Conservation (phyloP, 2,888 invertebrate species). For the Nasonia oneida region DNA sequence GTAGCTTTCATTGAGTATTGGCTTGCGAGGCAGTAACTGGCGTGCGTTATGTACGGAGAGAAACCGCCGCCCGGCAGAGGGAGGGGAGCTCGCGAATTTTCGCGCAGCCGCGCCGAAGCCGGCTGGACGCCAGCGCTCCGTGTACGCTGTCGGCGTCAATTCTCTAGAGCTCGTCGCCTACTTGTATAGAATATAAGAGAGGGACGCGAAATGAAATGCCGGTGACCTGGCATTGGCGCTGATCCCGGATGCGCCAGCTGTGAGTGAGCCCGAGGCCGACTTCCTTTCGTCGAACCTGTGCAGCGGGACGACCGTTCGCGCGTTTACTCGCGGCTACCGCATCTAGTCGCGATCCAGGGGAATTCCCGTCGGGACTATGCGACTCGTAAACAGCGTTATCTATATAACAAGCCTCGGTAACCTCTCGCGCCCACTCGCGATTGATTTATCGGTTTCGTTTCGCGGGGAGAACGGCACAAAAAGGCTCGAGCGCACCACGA, state of each 20-base stretch:
- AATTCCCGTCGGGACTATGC: too few species aligned
- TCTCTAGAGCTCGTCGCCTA: neutral
- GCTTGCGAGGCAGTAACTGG: neutral
- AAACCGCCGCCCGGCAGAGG: neutral
- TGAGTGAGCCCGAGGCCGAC: constrained; percentile 1
- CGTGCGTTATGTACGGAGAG: neutral
- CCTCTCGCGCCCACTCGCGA: neutral
- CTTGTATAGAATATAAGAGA: neutral
- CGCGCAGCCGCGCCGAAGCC: constrained; percentile 1
- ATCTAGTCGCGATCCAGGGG: too few species aligned
- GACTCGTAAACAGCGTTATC: neutral
- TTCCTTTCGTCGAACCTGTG: neutral
- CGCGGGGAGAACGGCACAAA: neutral
- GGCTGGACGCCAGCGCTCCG: neutral
- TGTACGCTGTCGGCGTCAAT: neutral
- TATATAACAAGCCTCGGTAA: neutral
- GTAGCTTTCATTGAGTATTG: constrained; percentile 11
- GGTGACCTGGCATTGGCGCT: constrained; percentile 1
- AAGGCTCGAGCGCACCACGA: neutral
- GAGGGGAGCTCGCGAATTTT: constrained; percentile 15
- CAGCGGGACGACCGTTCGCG: neutral
- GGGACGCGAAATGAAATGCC: neutral
- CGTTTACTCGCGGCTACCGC: too few species aligned
- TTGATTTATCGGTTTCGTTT: constrained; percentile 7
- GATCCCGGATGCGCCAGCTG: constrained; percentile 19